Base-by-base conservation (phyloP, 2,113 vertebrate species). In the Eptesicus fuscus region DNA sequence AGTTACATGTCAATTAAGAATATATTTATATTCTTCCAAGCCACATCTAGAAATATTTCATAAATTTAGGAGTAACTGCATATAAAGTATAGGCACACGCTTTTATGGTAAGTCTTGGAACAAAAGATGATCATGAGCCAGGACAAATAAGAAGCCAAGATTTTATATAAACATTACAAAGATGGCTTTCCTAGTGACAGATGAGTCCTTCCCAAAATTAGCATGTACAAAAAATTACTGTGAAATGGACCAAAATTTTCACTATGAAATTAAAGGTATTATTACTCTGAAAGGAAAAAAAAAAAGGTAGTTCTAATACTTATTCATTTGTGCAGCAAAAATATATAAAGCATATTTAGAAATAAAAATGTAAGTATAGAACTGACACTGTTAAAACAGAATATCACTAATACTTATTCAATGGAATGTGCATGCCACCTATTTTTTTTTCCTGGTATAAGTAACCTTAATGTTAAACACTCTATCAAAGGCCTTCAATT, bases 1-100 rank as follows among this genome's bases (percentile, higher is more conserved):
- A 53, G 17, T n/a, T 86, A 83, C 9, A 86, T 96, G 93, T 92
- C 59, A 92, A 71, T 84, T 71, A 95, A 93, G 56, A 88, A 56
- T 65, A 65, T 74, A 61, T 30, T 74, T 88, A 90, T 4, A 93
- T 42, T 2, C 59, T 83, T 70, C n/a, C 30, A 96, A 94, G 30
- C 5, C 16, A 59, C 16, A 94, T 44, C 23, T 70, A 93, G 5
- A 40, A 28, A 77, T 35, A 82, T 88, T 90, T 92, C 70, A 95
- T 63, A 90, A 92, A 25, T 20, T 84, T 70, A 86, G 30, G 32
- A 23, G 93, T 32, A 96, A 88, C 14, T 35, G 11, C n/a, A 69
- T 32, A 37, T 83, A 83, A 91, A 67, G 88, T 83, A 30, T 69
- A 82, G 14, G 56, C 25, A 83, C 40, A 78, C 7, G 40, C 6